A percentile compares a stretch with the other conserved stretches of the same genome.
Conservation (phyloP, 2,113 vertebrate genomes). For the Origma solitaria region DNA sequence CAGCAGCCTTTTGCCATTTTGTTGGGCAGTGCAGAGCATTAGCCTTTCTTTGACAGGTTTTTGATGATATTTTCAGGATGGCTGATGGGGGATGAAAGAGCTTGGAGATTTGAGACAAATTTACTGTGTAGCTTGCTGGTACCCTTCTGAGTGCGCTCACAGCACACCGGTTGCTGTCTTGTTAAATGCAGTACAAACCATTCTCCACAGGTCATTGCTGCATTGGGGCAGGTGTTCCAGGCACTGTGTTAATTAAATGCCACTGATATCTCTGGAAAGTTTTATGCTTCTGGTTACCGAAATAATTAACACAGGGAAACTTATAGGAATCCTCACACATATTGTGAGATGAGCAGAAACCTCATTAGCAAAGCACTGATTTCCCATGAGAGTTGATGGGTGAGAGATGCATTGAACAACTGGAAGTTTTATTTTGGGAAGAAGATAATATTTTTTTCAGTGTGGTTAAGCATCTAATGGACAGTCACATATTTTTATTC, state of each 20-base stretch:
- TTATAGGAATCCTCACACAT: background rate
- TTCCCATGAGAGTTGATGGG: background rate
- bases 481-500: background rate
- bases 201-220: background rate
- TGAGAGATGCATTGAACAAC: background rate
- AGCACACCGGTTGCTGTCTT: background rate
- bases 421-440: background rate
- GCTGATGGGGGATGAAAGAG: background rate
- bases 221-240: background rate
- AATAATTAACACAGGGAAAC: background rate
- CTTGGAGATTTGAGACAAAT: background rate
- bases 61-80: background rate
- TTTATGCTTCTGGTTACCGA: background rate
- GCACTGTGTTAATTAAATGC: background rate
- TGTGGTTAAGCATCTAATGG: background rate
- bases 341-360: background rate
- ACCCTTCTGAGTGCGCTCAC: background rate
- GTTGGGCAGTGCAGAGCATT: background rate
- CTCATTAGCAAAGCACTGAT: background rate
- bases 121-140: background rate
- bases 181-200: background rate
- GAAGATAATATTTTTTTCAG: background rate
- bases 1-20: background rate
- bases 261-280: background rate
- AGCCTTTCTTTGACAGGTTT: background rate